Evolutionary conservation across 2,888 invertebrate species (phyloP).

Genomic region (Spodoptera picta): DNA sequence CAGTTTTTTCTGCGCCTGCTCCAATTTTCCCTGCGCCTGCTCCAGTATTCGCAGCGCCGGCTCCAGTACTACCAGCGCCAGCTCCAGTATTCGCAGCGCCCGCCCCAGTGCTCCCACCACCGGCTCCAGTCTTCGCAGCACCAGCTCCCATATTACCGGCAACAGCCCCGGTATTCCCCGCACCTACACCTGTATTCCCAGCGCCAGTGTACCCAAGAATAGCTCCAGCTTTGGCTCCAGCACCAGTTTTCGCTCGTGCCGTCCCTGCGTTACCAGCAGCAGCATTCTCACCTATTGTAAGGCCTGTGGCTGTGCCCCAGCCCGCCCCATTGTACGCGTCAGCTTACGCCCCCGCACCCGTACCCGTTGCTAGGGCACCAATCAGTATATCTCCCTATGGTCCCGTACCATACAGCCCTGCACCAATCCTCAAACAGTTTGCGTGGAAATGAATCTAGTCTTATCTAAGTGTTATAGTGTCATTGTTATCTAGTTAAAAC

Average conservation of each 20-base stretch:
- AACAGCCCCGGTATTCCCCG: constrained; percentile 42
- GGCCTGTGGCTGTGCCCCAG: constrained; percentile 61
- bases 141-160: constrained; percentile 51
- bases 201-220: constrained; percentile 52
- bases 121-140: constrained; percentile 52
- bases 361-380: constrained; percentile 69
- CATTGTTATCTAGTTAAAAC: constrained; percentile 53
- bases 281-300: constrained; percentile 69
- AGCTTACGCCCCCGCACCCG: constrained; percentile 65
- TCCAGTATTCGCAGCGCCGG: constrained; percentile 52
- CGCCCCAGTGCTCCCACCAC: constrained; percentile 56
- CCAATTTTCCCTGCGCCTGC: constrained; percentile 51
- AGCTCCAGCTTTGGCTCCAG: constrained; percentile 44
- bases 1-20: constrained; percentile 47
- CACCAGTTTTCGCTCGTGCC: constrained; percentile 59
- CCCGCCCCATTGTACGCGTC: constrained; percentile 65
- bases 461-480: constrained; percentile 57
- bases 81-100: constrained; percentile 42
- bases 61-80: constrained; percentile 61
- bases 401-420: constrained; percentile 66
- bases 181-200: constrained; percentile 31
- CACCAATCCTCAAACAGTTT: constrained; percentile 69
- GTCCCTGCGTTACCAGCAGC: constrained; percentile 59
- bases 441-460: constrained; percentile 81
- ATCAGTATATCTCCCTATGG: constrained; percentile 66